Percentiles rank a stretch among this genome's conserved stretches.
phyloP scores from a whole-genome alignment of 2,888 invertebrate species.

The Falcaria lacertinaria region DNA sequence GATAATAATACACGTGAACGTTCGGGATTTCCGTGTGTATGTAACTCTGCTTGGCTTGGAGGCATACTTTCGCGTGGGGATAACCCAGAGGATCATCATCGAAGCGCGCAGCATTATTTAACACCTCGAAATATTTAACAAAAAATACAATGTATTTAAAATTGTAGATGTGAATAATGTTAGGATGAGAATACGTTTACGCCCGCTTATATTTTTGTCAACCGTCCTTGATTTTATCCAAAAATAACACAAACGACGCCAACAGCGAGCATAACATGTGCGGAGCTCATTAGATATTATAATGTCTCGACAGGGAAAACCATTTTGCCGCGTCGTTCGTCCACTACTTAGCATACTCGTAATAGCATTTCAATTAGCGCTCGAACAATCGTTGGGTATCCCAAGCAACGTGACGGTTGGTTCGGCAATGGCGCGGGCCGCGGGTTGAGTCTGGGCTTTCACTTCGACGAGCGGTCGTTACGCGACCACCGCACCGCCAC shows the following conservation, averaged over 20 bases:
- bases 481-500: constrained; percentile 33
- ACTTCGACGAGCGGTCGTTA: constrained; percentile 38
- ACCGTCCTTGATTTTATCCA: not conserved
- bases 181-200: no score
- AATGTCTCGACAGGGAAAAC: constrained; percentile 24
- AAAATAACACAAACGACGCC: not conserved
- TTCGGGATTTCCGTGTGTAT: constrained; percentile 49
- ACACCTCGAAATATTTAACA: constrained; percentile 1
- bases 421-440: constrained; percentile 12
- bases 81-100: constrained; percentile 37
- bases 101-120: constrained; percentile 21
- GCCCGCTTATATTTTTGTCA: not conserved
- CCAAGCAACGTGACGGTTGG: constrained; percentile 19
- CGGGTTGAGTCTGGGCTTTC: constrained; percentile 54
- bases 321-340: constrained; percentile 15
- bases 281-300: constrained; percentile 11
- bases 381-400: constrained; percentile 36
- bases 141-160: no score
- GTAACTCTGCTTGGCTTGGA: constrained; percentile 27
- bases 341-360: constrained; percentile 28
- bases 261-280: constrained; percentile 3
- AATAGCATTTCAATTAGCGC: constrained; percentile 27
- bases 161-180: no score
- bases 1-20: constrained; percentile 26
- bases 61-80: constrained; percentile 58